phyloP scores from a whole-genome alignment of 2,113 vertebrate species.

The Apodemus speciosus region DNA sequence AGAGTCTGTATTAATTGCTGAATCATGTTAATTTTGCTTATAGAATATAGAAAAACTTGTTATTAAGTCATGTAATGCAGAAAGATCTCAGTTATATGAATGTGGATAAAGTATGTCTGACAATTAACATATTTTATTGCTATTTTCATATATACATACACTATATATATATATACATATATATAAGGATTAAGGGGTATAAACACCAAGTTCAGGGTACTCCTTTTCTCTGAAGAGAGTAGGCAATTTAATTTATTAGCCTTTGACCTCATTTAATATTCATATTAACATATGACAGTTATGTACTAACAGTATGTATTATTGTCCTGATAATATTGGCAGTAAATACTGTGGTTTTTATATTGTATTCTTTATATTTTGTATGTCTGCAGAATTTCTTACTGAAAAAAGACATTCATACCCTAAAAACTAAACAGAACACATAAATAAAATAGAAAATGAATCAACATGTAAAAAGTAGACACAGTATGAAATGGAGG shows the following conservation, averaged over 20 bases:
- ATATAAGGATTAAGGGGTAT: neutral
- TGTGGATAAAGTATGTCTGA: neutral
- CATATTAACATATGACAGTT: neutral
- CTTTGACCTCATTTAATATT: constrained; percentile 28
- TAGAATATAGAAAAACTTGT: neutral
- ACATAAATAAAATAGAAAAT: constrained; percentile 51
- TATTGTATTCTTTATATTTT: constrained; percentile 12
- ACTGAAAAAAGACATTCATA: constrained; percentile 16
- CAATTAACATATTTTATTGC: neutral
- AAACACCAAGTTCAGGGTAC: neutral
- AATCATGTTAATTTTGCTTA: neutral
- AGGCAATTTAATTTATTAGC: neutral
- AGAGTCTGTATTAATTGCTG: neutral
- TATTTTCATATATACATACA: neutral
- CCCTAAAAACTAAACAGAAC: constrained; percentile 52
- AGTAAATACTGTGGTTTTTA: neutral
- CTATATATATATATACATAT: neutral
- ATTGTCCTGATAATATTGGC: neutral
- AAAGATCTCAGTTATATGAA: constrained; percentile 10
- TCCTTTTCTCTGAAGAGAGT: neutral
- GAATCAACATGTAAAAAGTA: constrained; percentile 33
- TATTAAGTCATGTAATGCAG: neutral
- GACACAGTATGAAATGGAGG: constrained; percentile 44
- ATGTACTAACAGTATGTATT: too few relatives aligned
- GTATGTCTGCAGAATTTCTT: constrained; percentile 38